A percentile compares a stretch with the other conserved stretches of the same genome.
These are phyloP conservation scores for Erythrolamprus reginae DNA, from an alignment of 2,113 vertebrate genomes.

Conservation along the genomic window DNA sequence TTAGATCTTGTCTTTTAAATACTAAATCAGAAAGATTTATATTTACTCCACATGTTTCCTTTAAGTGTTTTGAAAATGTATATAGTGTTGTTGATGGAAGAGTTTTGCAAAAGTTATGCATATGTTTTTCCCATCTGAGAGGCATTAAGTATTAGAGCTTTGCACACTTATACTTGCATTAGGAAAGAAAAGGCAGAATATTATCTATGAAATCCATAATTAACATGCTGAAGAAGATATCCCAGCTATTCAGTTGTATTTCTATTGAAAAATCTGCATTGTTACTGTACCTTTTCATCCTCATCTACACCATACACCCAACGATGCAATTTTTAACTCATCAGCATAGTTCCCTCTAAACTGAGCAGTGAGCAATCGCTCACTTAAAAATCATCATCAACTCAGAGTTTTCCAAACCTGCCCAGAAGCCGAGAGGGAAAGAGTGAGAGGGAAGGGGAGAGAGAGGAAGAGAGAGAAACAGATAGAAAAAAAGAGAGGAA, in stretches of 20 bases:
- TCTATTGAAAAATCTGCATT: background rate
- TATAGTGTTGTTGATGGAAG: background rate
- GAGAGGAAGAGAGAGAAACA: no score
- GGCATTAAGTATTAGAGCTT: background rate
- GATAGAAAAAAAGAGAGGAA: no score
- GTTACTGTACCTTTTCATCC: background rate
- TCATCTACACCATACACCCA: background rate
- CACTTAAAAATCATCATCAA: no score
- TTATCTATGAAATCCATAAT: background rate
- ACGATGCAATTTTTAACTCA: background rate
- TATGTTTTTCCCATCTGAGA: conserved; percentile 18
- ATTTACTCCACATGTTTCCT: background rate
- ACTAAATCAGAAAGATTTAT: background rate
- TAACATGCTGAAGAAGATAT: background rate
- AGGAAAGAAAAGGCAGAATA: background rate
- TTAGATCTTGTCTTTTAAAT: background rate
- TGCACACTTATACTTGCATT: background rate
- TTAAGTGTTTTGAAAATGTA: background rate
- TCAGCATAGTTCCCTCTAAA: no score
- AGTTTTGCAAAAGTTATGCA: conserved; percentile 10
- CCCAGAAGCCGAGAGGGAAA: no score
- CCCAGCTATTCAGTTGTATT: background rate
- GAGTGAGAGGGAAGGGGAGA: no score
- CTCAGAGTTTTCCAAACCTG: no score
- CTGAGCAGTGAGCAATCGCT: no score